Evolutionary conservation across 1,140 invertebrate species (phyloP).

Genomic region (Heliconius hewitsoni): DNA sequence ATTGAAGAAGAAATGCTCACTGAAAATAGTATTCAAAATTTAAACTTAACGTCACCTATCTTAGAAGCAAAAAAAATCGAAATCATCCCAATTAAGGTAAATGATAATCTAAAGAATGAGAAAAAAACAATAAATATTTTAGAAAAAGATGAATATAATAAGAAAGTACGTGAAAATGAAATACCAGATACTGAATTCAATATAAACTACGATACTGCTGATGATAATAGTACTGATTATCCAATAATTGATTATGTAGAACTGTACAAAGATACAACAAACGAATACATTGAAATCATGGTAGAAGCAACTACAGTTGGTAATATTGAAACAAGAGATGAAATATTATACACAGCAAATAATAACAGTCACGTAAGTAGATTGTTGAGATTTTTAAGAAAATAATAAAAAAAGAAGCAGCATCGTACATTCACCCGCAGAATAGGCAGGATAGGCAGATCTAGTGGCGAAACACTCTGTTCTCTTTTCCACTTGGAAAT

Average conservation of each 20-base stretch:
- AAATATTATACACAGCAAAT: conserved; percentile 21
- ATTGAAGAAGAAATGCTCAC: conserved; percentile 7
- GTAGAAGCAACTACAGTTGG: not conserved
- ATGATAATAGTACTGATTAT: conserved; percentile 67
- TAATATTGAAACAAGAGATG: not conserved
- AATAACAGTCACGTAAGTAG: conserved; percentile 29
- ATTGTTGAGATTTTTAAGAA: not conserved
- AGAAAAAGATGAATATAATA: not conserved
- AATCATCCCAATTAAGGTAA: not conserved
- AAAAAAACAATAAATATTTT: not conserved
- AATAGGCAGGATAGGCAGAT: too few relatives aligned
- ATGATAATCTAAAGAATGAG: not conserved
- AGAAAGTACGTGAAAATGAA: conserved; percentile 46
- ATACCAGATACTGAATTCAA: conserved; percentile 45
- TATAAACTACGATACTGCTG: conserved; percentile 47
- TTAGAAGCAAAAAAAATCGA: not conserved
- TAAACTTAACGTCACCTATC: not conserved
- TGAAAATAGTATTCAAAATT: conserved; percentile 3
- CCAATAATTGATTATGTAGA: conserved; percentile 68
- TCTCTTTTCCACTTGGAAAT: too few relatives aligned
- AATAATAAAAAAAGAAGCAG: not conserved
- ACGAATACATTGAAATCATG: conserved; percentile 51
- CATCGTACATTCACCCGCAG: not conserved
- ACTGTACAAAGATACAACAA: conserved; percentile 71
- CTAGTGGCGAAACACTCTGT: too few relatives aligned